These are phyloP conservation scores for Panopea generosa DNA, from an alignment of 2,888 invertebrate species.

Conservation along the genomic window DNA sequence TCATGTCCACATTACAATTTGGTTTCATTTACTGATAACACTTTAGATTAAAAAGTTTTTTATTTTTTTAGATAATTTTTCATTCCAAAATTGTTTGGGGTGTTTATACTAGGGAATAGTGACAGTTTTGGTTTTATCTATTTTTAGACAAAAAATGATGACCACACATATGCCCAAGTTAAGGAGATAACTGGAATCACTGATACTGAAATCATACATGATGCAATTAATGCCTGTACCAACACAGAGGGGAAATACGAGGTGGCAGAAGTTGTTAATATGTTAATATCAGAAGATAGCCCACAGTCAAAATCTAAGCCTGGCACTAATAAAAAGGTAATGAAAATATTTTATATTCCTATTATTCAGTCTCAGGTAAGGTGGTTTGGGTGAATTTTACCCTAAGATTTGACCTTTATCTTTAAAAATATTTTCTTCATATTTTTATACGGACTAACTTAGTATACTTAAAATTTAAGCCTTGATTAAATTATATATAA, in stretches of 20 bases:
- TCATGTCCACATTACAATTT: no score
- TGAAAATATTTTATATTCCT: background rate
- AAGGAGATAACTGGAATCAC: slow-evolving; percentile 80
- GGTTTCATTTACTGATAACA: no score
- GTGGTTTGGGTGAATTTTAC: background rate
- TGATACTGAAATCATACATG: slow-evolving; percentile 77
- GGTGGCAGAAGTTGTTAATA: slow-evolving; percentile 82
- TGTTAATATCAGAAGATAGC: slow-evolving; percentile 76
- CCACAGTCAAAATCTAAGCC: slow-evolving; percentile 1
- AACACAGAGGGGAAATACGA: slow-evolving; percentile 81
- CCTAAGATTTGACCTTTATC: no score
- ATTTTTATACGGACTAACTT: no score
- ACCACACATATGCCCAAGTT: slow-evolving; percentile 69
- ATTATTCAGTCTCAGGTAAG: background rate
- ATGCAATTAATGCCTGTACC: slow-evolving; percentile 82
- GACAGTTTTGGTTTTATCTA: no score
- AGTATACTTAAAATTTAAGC: no score
- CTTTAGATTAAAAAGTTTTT: no score
- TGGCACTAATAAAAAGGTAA: slow-evolving; percentile 1
- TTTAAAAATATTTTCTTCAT: no score
- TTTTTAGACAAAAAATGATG: slow-evolving; percentile 20
- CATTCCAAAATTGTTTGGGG: no score
- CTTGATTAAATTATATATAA: no score
- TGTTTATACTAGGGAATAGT: no score
- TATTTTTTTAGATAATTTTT: no score